These are phyloP conservation scores for Terebella lapidaria DNA, from an alignment of 2,888 invertebrate genomes.

Conservation along the genomic window DNA sequence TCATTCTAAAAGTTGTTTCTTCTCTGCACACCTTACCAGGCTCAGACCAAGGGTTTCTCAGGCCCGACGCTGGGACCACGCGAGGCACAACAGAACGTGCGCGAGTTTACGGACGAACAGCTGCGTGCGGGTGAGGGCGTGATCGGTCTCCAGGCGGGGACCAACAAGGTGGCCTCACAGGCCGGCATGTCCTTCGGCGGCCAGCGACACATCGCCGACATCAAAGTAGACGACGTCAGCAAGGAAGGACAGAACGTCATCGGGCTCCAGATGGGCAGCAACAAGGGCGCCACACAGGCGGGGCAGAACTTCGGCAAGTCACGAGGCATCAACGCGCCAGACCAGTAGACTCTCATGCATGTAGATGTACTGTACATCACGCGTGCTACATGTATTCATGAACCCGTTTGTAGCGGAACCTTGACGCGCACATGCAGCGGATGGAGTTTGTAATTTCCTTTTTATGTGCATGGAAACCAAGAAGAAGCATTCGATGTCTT, in stretches of 20 bases:
- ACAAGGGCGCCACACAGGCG: slow-evolving; percentile 22
- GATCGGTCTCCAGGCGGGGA: slow-evolving; percentile 88
- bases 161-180: slow-evolving; percentile 90
- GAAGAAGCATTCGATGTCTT: too few species aligned
- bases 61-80: slow-evolving; percentile 89
- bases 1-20: too few species aligned
- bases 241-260: slow-evolving; percentile 17
- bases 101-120: slow-evolving; percentile 86
- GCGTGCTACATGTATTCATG: too few species aligned
- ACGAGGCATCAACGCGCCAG: slow-evolving; percentile 29
- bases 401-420: too few species aligned
- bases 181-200: slow-evolving; percentile 76
- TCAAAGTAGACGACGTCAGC: slow-evolving; percentile 11
- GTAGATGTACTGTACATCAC: too few species aligned
- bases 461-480: too few species aligned
- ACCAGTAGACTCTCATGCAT: slow-evolving; percentile 17
- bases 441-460: too few species aligned
- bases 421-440: too few species aligned
- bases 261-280: slow-evolving; percentile 24
- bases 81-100: slow-evolving; percentile 89
- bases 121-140: slow-evolving; percentile 85
- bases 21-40: too few species aligned
- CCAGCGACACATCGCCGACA: slow-evolving; percentile 75
- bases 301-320: slow-evolving; percentile 32
- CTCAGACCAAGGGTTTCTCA: slow-evolving; percentile 57